phyloP scores from a whole-genome alignment of 2,113 vertebrate genomes.

The Hiodon alosoides region DNA sequence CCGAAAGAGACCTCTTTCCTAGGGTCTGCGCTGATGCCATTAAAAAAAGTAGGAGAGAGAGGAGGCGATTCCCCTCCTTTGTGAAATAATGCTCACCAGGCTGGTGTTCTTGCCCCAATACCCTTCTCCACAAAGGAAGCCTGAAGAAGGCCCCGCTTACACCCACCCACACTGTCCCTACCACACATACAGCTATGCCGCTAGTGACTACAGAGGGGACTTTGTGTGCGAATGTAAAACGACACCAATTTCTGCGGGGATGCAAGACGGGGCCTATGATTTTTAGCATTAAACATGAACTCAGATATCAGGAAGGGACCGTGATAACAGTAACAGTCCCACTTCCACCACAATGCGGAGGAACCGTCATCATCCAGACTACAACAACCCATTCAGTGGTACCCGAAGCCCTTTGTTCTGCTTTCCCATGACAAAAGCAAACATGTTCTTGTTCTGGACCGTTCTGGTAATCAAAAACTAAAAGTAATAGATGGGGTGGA shows the following conservation, averaged over 20 bases:
- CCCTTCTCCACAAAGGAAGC: not conserved
- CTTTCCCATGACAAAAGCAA: too few relatives aligned
- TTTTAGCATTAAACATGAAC: too few relatives aligned
- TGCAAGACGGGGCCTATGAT: too few relatives aligned
- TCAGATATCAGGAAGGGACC: not conserved
- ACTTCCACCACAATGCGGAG: not conserved
- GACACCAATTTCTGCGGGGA: constrained; percentile 10
- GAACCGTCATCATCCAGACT: too few relatives aligned
- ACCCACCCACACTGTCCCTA: constrained; percentile 20
- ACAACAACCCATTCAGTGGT: too few relatives aligned
- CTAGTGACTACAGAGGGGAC: constrained; percentile 22
- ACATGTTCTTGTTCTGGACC: too few relatives aligned
- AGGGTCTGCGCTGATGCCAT: constrained; percentile 30
- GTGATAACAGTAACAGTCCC: not conserved
- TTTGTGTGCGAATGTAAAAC: constrained; percentile 31
- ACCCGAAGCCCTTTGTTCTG: too few relatives aligned
- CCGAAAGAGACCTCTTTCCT: constrained; percentile 17
- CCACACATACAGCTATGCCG: constrained; percentile 26
- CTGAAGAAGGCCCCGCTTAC: constrained; percentile 8
- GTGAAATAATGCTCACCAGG: not conserved
- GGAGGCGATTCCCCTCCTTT: not conserved
- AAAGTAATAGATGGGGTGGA: too few relatives aligned
- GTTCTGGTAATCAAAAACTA: too few relatives aligned
- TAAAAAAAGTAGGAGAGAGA: not conserved
- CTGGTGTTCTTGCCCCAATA: not conserved